phyloP scores from a whole-genome alignment of 2,888 invertebrate species.

The Aricia artaxerxes region DNA sequence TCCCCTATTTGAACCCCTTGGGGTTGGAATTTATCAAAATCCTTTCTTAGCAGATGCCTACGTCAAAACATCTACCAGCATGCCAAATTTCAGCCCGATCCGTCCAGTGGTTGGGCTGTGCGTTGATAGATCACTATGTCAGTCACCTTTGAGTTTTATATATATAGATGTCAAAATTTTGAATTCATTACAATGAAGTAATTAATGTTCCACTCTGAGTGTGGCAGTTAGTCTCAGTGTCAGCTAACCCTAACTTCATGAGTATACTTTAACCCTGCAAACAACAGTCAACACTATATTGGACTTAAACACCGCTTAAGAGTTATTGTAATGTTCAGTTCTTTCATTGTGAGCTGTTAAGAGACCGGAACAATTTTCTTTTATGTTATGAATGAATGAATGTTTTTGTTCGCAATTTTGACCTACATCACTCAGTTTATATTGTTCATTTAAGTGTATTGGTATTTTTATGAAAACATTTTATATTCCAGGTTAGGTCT shows the following conservation, averaged over 20 bases:
- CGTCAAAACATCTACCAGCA: too few relatives aligned
- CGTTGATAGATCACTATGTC: too few relatives aligned
- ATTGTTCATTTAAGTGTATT: constrained; percentile 26
- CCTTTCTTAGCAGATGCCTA: too few relatives aligned
- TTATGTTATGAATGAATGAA: constrained; percentile 33
- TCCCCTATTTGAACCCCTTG: too few relatives aligned
- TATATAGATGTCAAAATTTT: too few relatives aligned
- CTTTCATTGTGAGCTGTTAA: constrained; percentile 41
- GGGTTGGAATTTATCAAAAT: too few relatives aligned
- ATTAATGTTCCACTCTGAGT: too few relatives aligned
- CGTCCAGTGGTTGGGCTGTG: too few relatives aligned
- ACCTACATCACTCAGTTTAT: constrained; percentile 19
- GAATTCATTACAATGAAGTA: too few relatives aligned
- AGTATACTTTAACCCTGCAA: background rate
- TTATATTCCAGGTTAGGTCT: background rate
- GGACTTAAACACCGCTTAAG: constrained; percentile 40
- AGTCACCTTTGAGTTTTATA: too few relatives aligned
- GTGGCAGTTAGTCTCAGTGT: too few relatives aligned
- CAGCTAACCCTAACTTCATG: background rate
- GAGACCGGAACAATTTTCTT: constrained; percentile 40
- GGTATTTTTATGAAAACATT: constrained; percentile 23
- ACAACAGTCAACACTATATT: constrained; percentile 39
- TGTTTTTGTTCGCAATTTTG: constrained; percentile 25
- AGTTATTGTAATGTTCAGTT: constrained; percentile 35
- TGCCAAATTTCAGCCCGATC: too few relatives aligned